A percentile compares a stretch with the other conserved stretches of the same genome.
Evolutionary conservation across 2,888 invertebrate species (phyloP).

Genomic region (Limnephilus lunatus): DNA sequence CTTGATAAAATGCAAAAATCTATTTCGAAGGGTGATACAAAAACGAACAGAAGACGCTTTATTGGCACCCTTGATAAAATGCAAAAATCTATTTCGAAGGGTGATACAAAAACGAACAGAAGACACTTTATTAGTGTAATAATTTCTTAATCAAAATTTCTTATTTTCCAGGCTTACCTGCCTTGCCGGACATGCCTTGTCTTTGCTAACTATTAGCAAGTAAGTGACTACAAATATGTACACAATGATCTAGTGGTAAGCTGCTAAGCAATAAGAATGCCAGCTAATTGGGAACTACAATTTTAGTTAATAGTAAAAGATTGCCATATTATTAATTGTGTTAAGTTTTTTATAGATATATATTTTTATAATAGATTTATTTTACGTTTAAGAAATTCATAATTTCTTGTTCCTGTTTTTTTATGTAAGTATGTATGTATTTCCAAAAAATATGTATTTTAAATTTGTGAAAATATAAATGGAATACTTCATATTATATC

Average conservation of each 20-base stretch:
- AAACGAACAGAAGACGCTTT: too few species aligned
- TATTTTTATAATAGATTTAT: constrained; percentile 54
- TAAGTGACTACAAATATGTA: background rate
- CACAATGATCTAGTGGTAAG: background rate
- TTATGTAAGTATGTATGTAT: background rate
- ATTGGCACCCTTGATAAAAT: too few species aligned
- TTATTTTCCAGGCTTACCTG: constrained; percentile 81
- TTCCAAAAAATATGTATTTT: background rate
- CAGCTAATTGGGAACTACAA: background rate
- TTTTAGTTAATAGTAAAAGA: constrained; percentile 23
- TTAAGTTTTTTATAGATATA: constrained; percentile 34
- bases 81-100: too few species aligned
- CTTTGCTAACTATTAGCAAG: constrained; percentile 72
- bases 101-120: too few species aligned
- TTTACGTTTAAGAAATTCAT: constrained; percentile 49
- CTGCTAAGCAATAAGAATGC: background rate
- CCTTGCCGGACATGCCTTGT: constrained; percentile 86
- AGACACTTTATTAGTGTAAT: background rate
- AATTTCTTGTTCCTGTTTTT: background rate
- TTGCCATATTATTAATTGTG: constrained; percentile 43
- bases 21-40: too few species aligned
- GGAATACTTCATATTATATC: background rate
- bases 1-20: too few species aligned
- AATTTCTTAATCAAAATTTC: background rate
- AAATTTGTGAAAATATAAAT: background rate